These are phyloP conservation scores for Hozukius guyotensis DNA, from an alignment of 2,797 vertebrate genomes.

Conservation along the genomic window DNA sequence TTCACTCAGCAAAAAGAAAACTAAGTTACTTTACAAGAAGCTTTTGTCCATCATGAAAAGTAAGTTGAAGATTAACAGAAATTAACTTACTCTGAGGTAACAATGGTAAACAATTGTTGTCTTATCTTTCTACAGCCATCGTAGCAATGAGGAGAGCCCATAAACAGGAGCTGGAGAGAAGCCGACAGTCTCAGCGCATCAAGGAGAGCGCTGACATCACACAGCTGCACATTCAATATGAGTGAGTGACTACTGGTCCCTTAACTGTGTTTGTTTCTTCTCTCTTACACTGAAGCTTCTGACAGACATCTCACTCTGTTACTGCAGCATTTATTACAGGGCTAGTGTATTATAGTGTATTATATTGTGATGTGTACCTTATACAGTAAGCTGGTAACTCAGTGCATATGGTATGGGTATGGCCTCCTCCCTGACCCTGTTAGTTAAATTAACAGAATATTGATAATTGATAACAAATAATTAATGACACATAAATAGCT, in stretches of 20 bases:
- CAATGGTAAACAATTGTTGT: background rate
- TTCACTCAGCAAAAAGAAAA: background rate
- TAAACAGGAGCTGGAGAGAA: slow-evolving; percentile 91
- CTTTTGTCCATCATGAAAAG: background rate
- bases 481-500: no score
- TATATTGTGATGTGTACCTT: no score
- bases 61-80: background rate
- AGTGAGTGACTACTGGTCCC: slow-evolving; percentile 80
- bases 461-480: no score
- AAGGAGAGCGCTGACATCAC: slow-evolving; percentile 86
- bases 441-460: no score
- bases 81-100: no score
- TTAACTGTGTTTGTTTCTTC: background rate
- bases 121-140: slow-evolving; percentile 82
- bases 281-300: background rate
- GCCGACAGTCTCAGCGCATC: slow-evolving; percentile 85
- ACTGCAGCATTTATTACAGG: background rate
- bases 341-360: no score
- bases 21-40: background rate
- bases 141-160: slow-evolving; percentile 94
- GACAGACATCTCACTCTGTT: background rate
- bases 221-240: slow-evolving; percentile 84
- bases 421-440: no score
- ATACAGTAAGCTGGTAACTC: no score
- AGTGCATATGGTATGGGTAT: no score